A percentile compares a stretch with the other conserved stretches of the same genome.
Conservation (phyloP, 2,113 vertebrate genomes). For the Psilopsiagon aurifrons region DNA sequence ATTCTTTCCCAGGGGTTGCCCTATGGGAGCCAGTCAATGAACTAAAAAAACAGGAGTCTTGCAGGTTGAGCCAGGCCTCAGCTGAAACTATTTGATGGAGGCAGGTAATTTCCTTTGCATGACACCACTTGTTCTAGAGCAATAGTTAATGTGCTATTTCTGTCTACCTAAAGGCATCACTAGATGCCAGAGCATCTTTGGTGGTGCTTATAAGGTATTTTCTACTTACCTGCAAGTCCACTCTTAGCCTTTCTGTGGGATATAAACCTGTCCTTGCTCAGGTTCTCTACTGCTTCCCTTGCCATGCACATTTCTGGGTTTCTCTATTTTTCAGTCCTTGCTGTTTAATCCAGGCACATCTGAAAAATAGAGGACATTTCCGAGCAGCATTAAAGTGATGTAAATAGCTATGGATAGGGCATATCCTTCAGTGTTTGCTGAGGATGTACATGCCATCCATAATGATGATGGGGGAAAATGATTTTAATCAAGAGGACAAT, state of each 20-base stretch:
- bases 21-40: not conserved
- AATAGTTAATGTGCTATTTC: not conserved
- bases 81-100: fast-evolving
- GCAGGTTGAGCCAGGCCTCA: not conserved
- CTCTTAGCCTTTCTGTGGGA: not conserved
- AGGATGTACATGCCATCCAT: not conserved
- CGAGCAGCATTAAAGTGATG: not conserved
- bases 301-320: fast-evolving
- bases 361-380: not conserved
- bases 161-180: not conserved
- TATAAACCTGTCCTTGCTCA: fast-evolving
- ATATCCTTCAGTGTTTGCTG: not conserved
- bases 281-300: fast-evolving
- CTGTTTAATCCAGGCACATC: not conserved
- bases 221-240: not conserved
- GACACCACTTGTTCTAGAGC: fast-evolving
- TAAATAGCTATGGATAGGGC: not conserved
- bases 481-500: not conserved
- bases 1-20: not conserved
- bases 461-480: not conserved
- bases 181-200: not conserved
- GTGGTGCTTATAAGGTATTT: not conserved
- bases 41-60: not conserved
- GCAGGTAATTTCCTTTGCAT: not conserved
- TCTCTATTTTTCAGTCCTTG: not conserved